Conservation (phyloP, 2,113 vertebrate species). For the Trematocara unimaculatum region DNA sequence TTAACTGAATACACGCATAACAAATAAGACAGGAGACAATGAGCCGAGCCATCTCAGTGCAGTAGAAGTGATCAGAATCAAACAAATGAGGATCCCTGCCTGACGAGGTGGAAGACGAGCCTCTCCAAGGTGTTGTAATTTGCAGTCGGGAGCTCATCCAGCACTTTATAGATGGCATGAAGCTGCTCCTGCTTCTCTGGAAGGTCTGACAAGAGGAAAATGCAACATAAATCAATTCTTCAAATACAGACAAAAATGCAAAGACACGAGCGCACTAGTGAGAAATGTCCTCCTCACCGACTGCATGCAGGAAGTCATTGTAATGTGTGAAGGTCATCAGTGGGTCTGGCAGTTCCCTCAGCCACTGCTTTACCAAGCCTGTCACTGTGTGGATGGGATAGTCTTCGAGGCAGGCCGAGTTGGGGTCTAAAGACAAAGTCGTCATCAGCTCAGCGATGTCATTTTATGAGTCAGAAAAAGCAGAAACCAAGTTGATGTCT, state of each 20-base stretch:
- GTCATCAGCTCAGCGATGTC: background rate
- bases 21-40: background rate
- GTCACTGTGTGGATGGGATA: conserved; percentile 95
- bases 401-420: conserved; percentile 81
- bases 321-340: conserved; percentile 94
- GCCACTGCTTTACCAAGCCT: conserved; percentile 93
- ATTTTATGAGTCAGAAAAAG: background rate
- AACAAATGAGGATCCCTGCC: conserved; percentile 61
- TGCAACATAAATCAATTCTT: background rate
- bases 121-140: conserved; percentile 88
- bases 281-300: conserved; percentile 75
- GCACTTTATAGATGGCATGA: conserved; percentile 81
- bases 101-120: conserved; percentile 94
- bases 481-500: background rate
- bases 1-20: background rate
- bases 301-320: conserved; percentile 87
- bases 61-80: background rate
- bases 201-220: conserved; percentile 73
- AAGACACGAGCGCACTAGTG: background rate
- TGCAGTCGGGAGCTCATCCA: conserved; percentile 86
- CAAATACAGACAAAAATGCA: background rate
- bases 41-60: background rate
- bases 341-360: conserved; percentile 90
- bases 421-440: conserved; percentile 72
- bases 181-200: conserved; percentile 92